These are phyloP conservation scores for Glaucidium brasilianum DNA, from an alignment of 2,113 vertebrate species.

Conservation along the genomic window DNA sequence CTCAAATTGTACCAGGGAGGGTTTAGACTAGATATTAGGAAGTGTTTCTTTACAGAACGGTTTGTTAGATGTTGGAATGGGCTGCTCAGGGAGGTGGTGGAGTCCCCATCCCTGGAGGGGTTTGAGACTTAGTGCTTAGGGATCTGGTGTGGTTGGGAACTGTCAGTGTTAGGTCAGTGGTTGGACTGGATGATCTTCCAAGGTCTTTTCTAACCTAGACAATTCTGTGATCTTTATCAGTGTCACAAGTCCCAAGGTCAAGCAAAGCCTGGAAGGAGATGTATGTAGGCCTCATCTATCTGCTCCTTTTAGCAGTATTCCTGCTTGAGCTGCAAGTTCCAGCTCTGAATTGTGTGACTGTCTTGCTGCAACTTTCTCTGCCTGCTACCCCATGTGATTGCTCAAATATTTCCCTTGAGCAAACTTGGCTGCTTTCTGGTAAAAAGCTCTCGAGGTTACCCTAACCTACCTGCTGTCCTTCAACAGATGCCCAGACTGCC, in stretches of 20 bases:
- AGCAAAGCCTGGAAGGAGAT: background rate
- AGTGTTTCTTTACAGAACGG: no score
- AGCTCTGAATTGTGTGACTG: background rate
- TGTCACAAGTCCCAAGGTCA: background rate
- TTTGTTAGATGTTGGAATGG: no score
- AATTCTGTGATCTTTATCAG: background rate
- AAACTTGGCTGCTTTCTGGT: background rate
- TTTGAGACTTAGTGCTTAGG: no score
- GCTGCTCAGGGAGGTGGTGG: no score
- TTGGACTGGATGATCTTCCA: no score
- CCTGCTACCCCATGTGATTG: fast-evolving
- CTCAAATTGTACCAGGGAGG: no score
- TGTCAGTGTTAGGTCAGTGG: no score
- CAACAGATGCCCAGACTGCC: background rate
- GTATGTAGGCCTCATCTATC: background rate
- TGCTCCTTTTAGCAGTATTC: background rate
- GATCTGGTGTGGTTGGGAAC: no score
- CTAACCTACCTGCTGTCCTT: background rate
- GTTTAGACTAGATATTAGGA: no score
- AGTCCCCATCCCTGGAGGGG: no score
- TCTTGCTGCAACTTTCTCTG: background rate
- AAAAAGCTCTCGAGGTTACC: background rate
- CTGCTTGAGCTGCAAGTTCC: background rate
- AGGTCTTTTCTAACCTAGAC: no score
- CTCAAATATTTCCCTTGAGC: background rate